Conservation (phyloP, 2,888 invertebrate species). For the Calameuta pallipes region DNA sequence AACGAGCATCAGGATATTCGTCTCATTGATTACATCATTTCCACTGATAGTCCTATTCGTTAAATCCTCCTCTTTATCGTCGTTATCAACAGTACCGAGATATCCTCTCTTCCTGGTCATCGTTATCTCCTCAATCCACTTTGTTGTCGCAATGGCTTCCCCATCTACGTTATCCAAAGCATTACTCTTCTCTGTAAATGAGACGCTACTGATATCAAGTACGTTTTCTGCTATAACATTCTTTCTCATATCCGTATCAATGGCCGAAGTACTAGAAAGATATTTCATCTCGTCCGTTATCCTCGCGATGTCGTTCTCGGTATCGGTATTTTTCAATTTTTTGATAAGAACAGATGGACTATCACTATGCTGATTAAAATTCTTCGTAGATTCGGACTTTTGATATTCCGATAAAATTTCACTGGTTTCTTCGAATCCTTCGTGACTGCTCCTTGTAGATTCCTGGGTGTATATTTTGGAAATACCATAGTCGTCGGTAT, state of each 20-base stretch:
- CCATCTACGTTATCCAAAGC: background rate
- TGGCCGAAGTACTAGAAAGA: background rate
- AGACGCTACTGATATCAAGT: background rate
- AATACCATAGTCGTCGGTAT: background rate
- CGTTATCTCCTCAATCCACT: background rate
- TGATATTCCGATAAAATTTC: background rate
- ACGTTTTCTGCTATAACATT: background rate
- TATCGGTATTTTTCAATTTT: background rate
- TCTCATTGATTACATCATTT: background rate
- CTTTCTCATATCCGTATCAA: background rate
- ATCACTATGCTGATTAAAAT: background rate
- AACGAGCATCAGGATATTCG: background rate
- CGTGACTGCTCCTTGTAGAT: background rate
- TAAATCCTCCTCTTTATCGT: background rate
- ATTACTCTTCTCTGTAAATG: background rate
- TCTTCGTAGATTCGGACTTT: background rate
- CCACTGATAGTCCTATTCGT: background rate
- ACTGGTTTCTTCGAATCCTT: background rate
- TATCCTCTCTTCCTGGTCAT: background rate
- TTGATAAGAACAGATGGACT: background rate
- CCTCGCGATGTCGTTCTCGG: background rate
- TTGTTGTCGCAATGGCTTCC: background rate
- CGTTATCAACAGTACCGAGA: background rate
- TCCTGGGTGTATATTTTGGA: background rate
- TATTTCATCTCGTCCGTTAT: background rate